Percentiles rank a stretch among this genome's conserved stretches.
Evolutionary conservation across 2,113 vertebrate species (phyloP).

Genomic region (Oreochromis niloticus): DNA sequence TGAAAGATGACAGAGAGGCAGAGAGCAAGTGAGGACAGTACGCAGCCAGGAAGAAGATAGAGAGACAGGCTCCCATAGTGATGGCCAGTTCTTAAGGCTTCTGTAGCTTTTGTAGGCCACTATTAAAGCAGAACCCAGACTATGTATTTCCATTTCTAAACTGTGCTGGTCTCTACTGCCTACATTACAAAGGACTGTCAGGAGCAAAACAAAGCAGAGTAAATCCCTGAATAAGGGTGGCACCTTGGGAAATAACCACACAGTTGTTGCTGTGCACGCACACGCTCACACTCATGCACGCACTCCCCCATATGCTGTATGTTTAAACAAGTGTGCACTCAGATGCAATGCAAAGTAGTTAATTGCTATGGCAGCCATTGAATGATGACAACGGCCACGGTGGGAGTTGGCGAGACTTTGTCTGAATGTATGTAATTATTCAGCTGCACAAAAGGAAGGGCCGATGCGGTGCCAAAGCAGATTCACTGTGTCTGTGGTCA

Average conservation of each 20-base stretch:
- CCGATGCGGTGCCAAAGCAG: conserved; percentile 33
- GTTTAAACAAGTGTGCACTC: not conserved
- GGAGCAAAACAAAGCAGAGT: not conserved
- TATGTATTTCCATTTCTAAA: not conserved
- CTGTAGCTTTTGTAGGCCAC: not conserved
- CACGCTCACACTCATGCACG: not conserved
- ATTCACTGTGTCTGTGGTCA: conserved; percentile 53
- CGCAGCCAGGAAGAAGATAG: not conserved
- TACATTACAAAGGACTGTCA: conserved; percentile 17
- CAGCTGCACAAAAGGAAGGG: conserved; percentile 40
- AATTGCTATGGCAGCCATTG: conserved; percentile 57
- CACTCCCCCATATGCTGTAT: not conserved
- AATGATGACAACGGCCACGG: conserved; percentile 48
- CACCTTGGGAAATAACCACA: conserved; percentile 25
- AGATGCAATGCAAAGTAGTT: not conserved
- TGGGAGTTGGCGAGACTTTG: conserved; percentile 42
- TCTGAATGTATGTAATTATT: conserved; percentile 56
- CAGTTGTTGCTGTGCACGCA: not conserved
- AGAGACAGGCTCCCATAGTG: not conserved
- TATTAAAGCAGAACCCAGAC: conserved; percentile 10
- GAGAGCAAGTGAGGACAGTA: not conserved
- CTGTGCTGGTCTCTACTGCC: not conserved
- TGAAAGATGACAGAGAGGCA: conserved; percentile 42
- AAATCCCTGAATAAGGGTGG: conserved; percentile 2
- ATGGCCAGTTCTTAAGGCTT: not conserved